Evolutionary conservation across 2,797 vertebrate species (phyloP).

Genomic region (Sandelia bainsii): DNA sequence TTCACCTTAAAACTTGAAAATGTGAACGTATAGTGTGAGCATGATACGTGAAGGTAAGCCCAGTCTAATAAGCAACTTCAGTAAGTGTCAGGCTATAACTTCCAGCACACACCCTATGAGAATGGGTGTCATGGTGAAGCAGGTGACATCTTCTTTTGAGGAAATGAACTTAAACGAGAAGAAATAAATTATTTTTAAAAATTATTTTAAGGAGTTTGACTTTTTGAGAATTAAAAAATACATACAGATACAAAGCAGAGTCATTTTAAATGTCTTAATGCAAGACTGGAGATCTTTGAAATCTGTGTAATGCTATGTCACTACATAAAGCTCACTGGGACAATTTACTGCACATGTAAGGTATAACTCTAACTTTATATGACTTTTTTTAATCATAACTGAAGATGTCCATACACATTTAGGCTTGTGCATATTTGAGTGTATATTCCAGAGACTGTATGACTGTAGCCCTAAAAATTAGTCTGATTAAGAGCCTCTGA

Average conservation of each 20-base stretch:
- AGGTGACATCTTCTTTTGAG: background rate
- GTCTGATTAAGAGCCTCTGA: background rate
- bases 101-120: background rate
- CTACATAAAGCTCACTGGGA: background rate
- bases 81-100: background rate
- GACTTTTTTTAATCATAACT: background rate
- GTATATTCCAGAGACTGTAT: background rate
- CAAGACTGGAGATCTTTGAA: background rate
- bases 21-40: background rate
- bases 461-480: constrained; percentile 1
- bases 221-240: too few relatives aligned
- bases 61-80: background rate
- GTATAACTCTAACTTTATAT: background rate
- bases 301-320: background rate
- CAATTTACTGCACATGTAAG: background rate
- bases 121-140: background rate
- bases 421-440: constrained; percentile 6
- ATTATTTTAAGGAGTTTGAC: too few relatives aligned
- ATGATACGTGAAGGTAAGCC: background rate
- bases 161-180: background rate
- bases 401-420: background rate
- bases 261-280: too few relatives aligned
- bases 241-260: too few relatives aligned
- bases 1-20: too few relatives aligned
- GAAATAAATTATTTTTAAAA: background rate